Base-by-base conservation (phyloP, 2,113 vertebrate genomes). In the Stictonetta naevosa region DNA sequence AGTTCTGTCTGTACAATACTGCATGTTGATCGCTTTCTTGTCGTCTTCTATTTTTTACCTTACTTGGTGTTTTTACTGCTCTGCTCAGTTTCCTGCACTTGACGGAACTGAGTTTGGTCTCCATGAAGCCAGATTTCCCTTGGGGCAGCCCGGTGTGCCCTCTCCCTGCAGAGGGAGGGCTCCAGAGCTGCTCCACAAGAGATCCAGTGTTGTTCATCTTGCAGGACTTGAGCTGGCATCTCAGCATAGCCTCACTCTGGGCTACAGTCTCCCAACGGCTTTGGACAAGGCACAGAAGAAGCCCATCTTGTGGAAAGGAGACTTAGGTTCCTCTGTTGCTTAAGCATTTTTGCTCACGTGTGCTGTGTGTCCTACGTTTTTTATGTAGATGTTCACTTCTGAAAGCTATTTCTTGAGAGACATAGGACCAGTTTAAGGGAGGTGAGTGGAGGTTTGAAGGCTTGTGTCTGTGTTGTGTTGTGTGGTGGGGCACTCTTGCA, bases 401-500 rank as follows among this genome's bases (percentile, higher is more conserved):
- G 6, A 66, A 34, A 87, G 46, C 8, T 14, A 3, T 12, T 91
- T 25, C 82, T 82, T 15, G 69, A 82, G 50, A 67, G 28, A 28
- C 20, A n/a, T 0, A 9, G 64, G 40, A 55, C 13, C 28, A 63
- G 4, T 26, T 59, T 29, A 75, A 63, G 40, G 34, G 38, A 56
- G 31, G 13, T 2, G 13, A 75, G 12, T 10, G 25, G 75, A 69
- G 19, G 3, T 69, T 87, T 83, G 25, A 92, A n/a, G 19, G 73
- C 40, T 52, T 44, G 17, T 48, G 10, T 68, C 75, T 36, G 17
- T 58, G 28, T 28, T 4, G 0, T 20, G 40, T 40, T 91, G 25
- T 0, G 0, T 21, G 50, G 6, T 64, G 52, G 34, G 42, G 6
- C 36, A 60, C 1, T 94, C 48, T 34, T 3, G 2, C 10, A 1